Percentiles rank a stretch among this genome's conserved stretches.
Conservation (phyloP, 2,888 invertebrate species). For the Deilephila elpenor region DNA sequence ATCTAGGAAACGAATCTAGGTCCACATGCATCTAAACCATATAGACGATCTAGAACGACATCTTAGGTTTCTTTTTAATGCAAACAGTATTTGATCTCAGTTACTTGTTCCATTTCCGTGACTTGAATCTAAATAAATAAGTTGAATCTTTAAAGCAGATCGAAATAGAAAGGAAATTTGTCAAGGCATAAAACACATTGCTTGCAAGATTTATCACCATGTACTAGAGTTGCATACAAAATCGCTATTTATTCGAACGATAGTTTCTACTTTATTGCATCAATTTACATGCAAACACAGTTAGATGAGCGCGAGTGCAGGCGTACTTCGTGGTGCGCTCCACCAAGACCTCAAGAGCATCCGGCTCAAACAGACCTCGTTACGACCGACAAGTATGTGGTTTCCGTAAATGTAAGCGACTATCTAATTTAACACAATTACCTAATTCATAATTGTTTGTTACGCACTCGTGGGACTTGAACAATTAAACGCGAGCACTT, state of each 20-base stretch:
- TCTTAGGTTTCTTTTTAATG: neutral
- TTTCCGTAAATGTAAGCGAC: conserved; percentile 65
- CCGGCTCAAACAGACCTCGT: conserved; percentile 77
- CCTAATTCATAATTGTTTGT: conserved; percentile 58
- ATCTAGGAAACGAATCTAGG: no score
- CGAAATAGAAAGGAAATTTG: neutral
- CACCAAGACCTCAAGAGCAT: conserved; percentile 70
- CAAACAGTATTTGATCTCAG: neutral
- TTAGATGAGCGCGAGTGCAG: neutral
- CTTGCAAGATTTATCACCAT: neutral
- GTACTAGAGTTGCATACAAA: neutral
- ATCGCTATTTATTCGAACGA: neutral
- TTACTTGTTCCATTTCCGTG: neutral
- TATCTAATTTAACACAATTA: conserved; percentile 60
- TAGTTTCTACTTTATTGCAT: conserved; percentile 8
- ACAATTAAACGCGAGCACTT: conserved; percentile 56
- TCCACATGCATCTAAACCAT: no score
- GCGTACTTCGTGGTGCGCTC: conserved; percentile 27
- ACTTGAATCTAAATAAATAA: neutral
- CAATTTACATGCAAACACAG: conserved; percentile 14
- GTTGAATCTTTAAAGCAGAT: neutral
- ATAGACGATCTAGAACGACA: neutral
- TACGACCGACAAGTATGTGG: conserved; percentile 74
- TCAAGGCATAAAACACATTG: neutral
- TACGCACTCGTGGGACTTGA: conserved; percentile 56